Percentiles rank a stretch among this genome's conserved stretches.
Conservation (phyloP, 2,113 vertebrate species). For the Dryoscopus gambensis region DNA sequence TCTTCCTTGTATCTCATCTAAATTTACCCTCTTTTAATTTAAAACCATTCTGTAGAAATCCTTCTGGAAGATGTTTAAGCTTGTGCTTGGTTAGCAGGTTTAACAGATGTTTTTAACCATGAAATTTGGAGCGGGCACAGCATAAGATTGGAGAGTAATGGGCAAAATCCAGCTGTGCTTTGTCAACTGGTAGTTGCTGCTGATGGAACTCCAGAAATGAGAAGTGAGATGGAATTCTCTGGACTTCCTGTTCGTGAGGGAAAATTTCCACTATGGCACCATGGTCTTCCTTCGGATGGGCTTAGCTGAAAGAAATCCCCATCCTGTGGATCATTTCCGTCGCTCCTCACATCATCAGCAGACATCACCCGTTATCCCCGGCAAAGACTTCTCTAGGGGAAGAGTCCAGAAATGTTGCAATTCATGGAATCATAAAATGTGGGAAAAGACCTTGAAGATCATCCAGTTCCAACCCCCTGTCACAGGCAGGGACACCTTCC, state of each 20-base stretch:
- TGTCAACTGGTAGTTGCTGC: not conserved
- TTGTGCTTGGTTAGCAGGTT: too few species aligned
- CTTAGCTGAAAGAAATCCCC: not conserved
- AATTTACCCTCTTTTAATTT: not conserved
- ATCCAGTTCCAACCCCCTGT: not conserved
- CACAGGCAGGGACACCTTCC: not conserved
- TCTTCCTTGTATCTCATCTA: too few species aligned
- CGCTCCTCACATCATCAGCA: not conserved
- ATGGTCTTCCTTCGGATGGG: not conserved
- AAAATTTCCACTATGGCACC: not conserved
- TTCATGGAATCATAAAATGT: not conserved
- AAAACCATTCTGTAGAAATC: not conserved
- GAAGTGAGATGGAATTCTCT: not conserved
- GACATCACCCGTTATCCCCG: rapidly evolving
- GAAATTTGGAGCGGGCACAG: not conserved
- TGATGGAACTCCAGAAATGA: not conserved
- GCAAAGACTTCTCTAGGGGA: not conserved
- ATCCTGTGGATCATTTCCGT: not conserved
- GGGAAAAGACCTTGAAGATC: not conserved
- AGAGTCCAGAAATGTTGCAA: not conserved
- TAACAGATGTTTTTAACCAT: not conserved
- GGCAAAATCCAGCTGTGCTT: not conserved
- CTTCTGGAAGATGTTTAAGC: not conserved
- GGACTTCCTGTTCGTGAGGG: not conserved
- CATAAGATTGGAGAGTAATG: rapidly evolving